Evolutionary conservation across 2,113 vertebrate species (phyloP), one percentile per base, ranked within the genome.

Genomic region (Crocuta crocuta): DNA sequence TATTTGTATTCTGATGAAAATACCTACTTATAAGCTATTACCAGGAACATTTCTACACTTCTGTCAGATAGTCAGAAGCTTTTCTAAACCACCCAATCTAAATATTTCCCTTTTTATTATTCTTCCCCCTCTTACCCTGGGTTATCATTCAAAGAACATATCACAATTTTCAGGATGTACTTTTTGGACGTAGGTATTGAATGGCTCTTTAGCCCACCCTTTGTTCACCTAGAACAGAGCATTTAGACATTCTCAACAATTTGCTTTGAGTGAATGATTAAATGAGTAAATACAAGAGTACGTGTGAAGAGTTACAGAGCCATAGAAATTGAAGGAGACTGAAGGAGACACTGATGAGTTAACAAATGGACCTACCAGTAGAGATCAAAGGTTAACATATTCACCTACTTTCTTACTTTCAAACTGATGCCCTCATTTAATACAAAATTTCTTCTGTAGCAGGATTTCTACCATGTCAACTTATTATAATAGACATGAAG

Each of bases 371-470:
- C 28, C 28, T 55, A 58, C 2, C 11, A 61, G 4, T 39, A n/a
- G 90, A 95, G 15, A 66, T 35, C 50, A 93, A 89, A 93, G 78
- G 82, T 80, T 92, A 89, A 70, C 35, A 19, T 50, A 76, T 58
- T 87, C 43, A 94, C 17, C 13, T 73, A 65, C 28, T 91, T 84
- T 31, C 48, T 19, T 50, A 21, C 15, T 84, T 92, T 81, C 68
- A 84, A 82, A 50, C 0, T 78, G 66, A 81, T 82, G 31, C 78
- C 63, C 71, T 95, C 33, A 85, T 78, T 97, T 93, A 91, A 94
- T 81, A 85, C 65, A 95, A 48, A 9, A 24, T 84, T 97, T 96
- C n/a, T 43, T 19, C 63, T 58, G 24, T 26, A 82, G 65, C 66
- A 76, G 90, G 35, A 93, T 26, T 50, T 82, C 90, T 97, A 68